A percentile compares a stretch with the other conserved stretches of the same genome.
Evolutionary conservation across 1,140 invertebrate genomes (phyloP).

Genomic region (Oreohelix idahoensis): DNA sequence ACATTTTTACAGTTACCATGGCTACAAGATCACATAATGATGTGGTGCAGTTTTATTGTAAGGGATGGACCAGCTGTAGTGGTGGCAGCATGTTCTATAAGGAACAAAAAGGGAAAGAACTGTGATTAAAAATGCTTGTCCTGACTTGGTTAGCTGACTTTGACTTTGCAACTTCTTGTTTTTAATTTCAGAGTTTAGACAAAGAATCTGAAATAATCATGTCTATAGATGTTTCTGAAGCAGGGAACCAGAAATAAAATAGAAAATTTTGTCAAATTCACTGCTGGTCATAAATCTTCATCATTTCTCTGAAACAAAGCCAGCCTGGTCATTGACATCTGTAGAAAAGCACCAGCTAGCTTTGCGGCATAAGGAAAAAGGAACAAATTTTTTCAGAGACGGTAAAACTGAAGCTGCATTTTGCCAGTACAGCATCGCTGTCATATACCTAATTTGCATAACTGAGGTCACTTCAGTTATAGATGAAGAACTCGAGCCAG

Average conservation of each 20-base stretch:
- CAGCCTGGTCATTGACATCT: constrained; percentile 43
- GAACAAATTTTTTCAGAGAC: constrained; percentile 53
- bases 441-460: constrained; percentile 55
- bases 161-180: too few relatives aligned
- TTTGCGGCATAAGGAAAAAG: constrained; percentile 54
- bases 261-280: background rate
- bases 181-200: too few relatives aligned
- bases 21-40: too few relatives aligned
- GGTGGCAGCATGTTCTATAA: too few relatives aligned
- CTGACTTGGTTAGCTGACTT: too few relatives aligned
- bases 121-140: too few relatives aligned
- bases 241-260: background rate
- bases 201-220: too few relatives aligned
- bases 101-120: too few relatives aligned
- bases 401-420: constrained; percentile 56
- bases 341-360: constrained; percentile 56
- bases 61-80: too few relatives aligned
- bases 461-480: background rate
- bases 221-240: too few relatives aligned
- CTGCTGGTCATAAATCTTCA: constrained; percentile 39
- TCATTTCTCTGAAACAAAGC: constrained; percentile 45
- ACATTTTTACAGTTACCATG: too few relatives aligned
- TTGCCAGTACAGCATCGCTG: constrained; percentile 51
- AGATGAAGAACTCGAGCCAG: background rate
- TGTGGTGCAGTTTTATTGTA: too few relatives aligned